Evolutionary conservation across 2,113 vertebrate genomes (phyloP).

Genomic region (Stigmatopora argus): DNA sequence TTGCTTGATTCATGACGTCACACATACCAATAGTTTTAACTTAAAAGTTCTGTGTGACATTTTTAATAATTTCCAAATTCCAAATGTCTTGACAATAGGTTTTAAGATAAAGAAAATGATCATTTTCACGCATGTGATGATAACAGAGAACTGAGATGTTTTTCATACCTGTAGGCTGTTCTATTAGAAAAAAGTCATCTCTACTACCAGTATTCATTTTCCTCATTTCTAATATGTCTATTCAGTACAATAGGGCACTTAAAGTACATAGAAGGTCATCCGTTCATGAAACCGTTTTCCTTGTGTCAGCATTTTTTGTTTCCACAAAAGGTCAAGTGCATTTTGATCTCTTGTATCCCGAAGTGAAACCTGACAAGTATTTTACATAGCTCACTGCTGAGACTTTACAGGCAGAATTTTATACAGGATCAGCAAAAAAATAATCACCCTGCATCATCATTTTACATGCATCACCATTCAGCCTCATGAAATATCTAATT

Average conservation of each 20-base stretch:
- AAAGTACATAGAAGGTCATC: slow-evolving; percentile 27
- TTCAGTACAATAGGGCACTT: slow-evolving; percentile 43
- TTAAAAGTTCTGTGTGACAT: no score
- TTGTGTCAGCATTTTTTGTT: slow-evolving; percentile 45
- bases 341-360: slow-evolving; percentile 40
- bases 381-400: slow-evolving; percentile 24
- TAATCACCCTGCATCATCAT: slow-evolving; percentile 36
- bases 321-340: slow-evolving; percentile 30
- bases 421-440: slow-evolving; percentile 49
- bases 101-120: no score
- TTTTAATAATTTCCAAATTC: no score
- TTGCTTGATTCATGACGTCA: no score
- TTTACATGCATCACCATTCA: slow-evolving; percentile 41
- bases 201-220: slow-evolving; percentile 48
- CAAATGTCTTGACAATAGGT: no score
- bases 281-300: slow-evolving; percentile 19
- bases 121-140: no score
- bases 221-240: slow-evolving; percentile 31
- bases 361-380: slow-evolving; percentile 23
- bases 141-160: no score
- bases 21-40: no score
- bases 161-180: slow-evolving; percentile 26
- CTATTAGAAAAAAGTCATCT: slow-evolving; percentile 64
- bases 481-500: slow-evolving; percentile 42
- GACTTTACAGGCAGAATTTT: slow-evolving; percentile 13